Conservation (phyloP, 1,140 invertebrate species). For the Agraylea sexmaculata region DNA sequence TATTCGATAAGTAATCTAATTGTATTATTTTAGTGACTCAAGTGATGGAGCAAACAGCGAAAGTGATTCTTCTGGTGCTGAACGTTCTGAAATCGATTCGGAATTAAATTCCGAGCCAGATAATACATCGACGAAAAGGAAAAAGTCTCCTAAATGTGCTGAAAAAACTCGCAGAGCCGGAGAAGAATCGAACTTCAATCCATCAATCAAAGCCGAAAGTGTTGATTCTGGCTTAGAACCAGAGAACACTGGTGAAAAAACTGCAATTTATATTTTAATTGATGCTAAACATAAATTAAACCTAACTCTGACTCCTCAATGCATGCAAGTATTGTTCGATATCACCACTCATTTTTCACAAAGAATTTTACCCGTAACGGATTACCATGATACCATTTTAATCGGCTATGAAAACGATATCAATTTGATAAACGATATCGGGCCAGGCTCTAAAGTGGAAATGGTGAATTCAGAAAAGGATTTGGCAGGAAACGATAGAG, state of each 20-base stretch:
- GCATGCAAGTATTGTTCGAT: conserved; percentile 47
- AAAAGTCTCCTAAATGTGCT: conserved; percentile 16
- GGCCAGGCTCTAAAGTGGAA: conserved; percentile 44
- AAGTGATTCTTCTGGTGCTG: conserved; percentile 53
- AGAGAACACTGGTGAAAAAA: conserved; percentile 33
- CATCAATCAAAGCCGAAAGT: conserved; percentile 24
- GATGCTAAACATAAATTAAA: conserved; percentile 56
- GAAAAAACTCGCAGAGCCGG: conserved; percentile 8
- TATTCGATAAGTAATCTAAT: conserved; percentile 1
- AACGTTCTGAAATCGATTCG: conserved; percentile 34
- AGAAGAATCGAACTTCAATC: conserved; percentile 14
- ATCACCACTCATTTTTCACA: conserved; percentile 43
- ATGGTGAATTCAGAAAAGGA: conserved; percentile 39
- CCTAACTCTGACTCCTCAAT: conserved; percentile 54
- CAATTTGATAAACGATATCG: conserved; percentile 44
- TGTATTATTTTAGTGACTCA: conserved; percentile 44
- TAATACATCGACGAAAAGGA: conserved; percentile 19
- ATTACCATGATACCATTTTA: conserved; percentile 23
- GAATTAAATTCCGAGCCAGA: conserved; percentile 34
- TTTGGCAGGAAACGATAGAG: conserved; percentile 35
- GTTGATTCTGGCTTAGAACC: conserved; percentile 38
- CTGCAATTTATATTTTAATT: conserved; percentile 55
- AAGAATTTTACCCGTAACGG: conserved; percentile 27
- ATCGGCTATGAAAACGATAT: conserved; percentile 27
- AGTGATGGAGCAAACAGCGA: conserved; percentile 63